Base-by-base conservation (phyloP, 2,113 vertebrate genomes). In the Alexandromys fortis region DNA sequence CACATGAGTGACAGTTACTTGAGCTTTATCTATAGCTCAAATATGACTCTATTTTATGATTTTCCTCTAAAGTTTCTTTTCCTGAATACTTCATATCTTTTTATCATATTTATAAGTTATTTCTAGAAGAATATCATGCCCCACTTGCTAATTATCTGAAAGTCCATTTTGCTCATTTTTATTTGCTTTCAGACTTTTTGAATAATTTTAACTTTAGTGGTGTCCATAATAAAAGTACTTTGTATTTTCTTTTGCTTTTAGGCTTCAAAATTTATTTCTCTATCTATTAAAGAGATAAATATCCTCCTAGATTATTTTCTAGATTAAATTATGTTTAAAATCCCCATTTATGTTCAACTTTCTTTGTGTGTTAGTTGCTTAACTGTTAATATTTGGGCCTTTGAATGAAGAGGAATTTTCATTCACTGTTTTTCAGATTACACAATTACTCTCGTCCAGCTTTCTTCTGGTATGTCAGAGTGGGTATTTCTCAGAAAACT, bases 171-270 rank as follows among this genome's bases (percentile, higher is more conserved):
- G 3, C 22, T 21, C 81, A 13, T 49, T 93, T 92, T 89, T 68
- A 81, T 22, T 72, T 93, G 28, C 52, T 78, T 96, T 95, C 47
- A 78, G 55, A 89, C 89, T 55, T 91, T 82, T 93, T 89, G n/a
- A 96, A 94, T 82, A 82, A 75, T 75, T 95, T 94, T 94, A 82
- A 86, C 86, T 91, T 96, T 94, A n/a, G 72, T 72, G 67, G 16
- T 73, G 49, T 38, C 24, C 47, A 55, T 92, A 88, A 58, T 65
- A 89, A 94, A 82, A 86, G 76, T 89, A 73, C 24, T 52, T 38
- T 73, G 13, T 19, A 61, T 89, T 17, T 86, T 86, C 35, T 75
- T 97, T 94, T 55, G n/a, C 70, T 94, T 92, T 96, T 13, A 52
- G 12, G 26, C 38, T 94, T 94, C 47, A 67, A 86, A 97, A 92